Evolutionary conservation across 2,797 vertebrate species (phyloP).

Genomic region (Gobio occitaniae): DNA sequence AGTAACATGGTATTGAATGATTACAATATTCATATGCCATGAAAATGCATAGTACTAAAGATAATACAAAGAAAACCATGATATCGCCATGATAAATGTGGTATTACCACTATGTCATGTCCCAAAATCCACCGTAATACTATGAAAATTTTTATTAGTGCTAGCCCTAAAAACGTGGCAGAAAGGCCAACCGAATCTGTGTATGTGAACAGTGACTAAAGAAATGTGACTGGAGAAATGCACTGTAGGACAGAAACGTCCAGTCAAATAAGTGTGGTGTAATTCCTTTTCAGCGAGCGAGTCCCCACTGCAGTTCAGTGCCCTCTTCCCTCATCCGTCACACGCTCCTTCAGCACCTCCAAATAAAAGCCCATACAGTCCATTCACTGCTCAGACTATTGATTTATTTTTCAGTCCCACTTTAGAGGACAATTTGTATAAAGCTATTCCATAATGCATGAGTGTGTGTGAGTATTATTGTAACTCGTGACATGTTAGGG

Average conservation of each 20-base stretch:
- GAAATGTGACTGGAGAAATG: conserved; percentile 1
- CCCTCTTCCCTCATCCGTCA: conserved; percentile 41
- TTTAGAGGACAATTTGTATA: conserved; percentile 40
- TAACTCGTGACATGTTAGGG: conserved; percentile 12
- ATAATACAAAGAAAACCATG: not conserved
- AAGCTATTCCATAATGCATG: conserved; percentile 42
- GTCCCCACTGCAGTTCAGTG: conserved; percentile 31
- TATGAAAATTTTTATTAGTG: not conserved
- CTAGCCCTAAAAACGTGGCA: conserved; percentile 5
- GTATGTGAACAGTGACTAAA: conserved; percentile 8
- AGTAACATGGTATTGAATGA: not conserved
- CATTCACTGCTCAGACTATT: conserved; percentile 33
- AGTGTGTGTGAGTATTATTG: not conserved
- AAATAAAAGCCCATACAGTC: conserved; percentile 29
- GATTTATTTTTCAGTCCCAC: conserved; percentile 33
- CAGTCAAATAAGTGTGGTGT: conserved; percentile 19
- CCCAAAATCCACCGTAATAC: not conserved
- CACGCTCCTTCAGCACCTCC: conserved; percentile 39
- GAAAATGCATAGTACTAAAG: not conserved
- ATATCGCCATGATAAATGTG: not conserved
- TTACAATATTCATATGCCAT: not conserved
- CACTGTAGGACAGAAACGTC: conserved; percentile 24
- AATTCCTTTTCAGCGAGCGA: conserved; percentile 16
- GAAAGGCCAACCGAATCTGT: not conserved
- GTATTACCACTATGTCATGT: not conserved